Base-by-base conservation (phyloP, 2,113 vertebrate species). In the Lethenteron reissneri region DNA sequence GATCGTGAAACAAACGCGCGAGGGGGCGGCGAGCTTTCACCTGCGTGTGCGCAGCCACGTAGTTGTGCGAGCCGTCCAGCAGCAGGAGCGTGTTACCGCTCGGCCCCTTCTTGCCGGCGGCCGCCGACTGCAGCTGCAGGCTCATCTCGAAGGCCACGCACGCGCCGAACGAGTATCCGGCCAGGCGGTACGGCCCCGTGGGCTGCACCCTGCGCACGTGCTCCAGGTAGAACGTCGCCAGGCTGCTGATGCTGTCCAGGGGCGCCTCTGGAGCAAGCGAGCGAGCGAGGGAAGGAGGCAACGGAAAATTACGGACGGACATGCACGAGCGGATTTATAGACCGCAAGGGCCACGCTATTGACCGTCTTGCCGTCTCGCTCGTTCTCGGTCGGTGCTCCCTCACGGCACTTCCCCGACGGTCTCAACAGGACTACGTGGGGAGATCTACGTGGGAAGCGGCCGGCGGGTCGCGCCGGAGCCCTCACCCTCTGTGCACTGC, bases 121-220 rank as follows among this genome's bases (percentile, higher is more conserved):
- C 81, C 59, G 83, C 84, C 5, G 74, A 78, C 80, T 99, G 88
- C 73, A 99, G 83, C 76, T 96, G 92, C 3, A 85, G 88, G 75
- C 88, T 92, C 83, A 97, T 96, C 79, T 99, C 94, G 71, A 99
- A 97, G 41, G 94, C 94, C 72, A 99, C 92, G 2, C 94, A 99
- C 62, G 94, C 94, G 6, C 94, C 92, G 0, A 89, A 99, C 1
- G 94, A 99, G 75, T 99, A 99, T 57, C 94, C 94, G 1, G 88
- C 88, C 1, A 97, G 79, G 9, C 86, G 83, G 73, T 95, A 96
- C 0, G 90, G 92, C 2, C 91, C 92, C n/a, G 89, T 87, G 0
- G 86, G 81, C 79, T 95, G 92, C 4, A 90, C 82, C 75, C 88
- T 83, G 76, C 82, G 83, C 76, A 99, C 77, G 19, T 87, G 92